These are phyloP conservation scores for Danio choprae DNA, from an alignment of 2,797 vertebrate species.

Conservation along the genomic window DNA sequence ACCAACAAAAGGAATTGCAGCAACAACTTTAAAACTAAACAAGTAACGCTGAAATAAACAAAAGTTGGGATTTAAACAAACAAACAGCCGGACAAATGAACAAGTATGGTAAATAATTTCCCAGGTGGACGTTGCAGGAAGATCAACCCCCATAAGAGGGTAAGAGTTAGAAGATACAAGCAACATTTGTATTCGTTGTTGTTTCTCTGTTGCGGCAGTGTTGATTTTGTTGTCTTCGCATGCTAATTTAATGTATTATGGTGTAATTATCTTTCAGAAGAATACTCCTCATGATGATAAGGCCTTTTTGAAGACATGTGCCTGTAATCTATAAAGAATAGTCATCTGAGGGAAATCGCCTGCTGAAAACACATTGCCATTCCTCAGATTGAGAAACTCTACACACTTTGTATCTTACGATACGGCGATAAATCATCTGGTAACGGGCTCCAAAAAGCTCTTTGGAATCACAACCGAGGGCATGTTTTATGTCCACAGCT, in stretches of 20 bases:
- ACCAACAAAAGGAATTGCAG: too few species aligned
- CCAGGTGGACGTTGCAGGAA: too few species aligned
- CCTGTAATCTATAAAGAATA: constrained; percentile 73
- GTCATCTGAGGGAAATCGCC: constrained; percentile 65
- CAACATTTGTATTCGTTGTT: constrained; percentile 5
- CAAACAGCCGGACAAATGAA: too few species aligned
- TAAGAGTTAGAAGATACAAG: not conserved
- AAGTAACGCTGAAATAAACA: too few species aligned
- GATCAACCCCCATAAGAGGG: not conserved
- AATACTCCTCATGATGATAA: constrained; percentile 48
- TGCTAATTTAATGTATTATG: constrained; percentile 47
- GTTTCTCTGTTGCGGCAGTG: constrained; percentile 14
- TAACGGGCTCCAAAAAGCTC: constrained; percentile 72
- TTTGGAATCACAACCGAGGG: constrained; percentile 75
- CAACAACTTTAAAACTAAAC: too few species aligned
- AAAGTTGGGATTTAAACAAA: too few species aligned
- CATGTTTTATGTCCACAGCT: constrained; percentile 84
- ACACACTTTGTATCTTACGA: constrained; percentile 63
- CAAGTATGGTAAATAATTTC: too few species aligned
- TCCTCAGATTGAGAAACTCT: constrained; percentile 52
- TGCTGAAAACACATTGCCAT: constrained; percentile 63
- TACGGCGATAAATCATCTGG: constrained; percentile 74
- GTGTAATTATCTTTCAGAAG: constrained; percentile 52
- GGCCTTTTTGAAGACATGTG: constrained; percentile 72
- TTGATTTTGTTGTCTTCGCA: constrained; percentile 32